A percentile compares a stretch with the other conserved stretches of the same genome.
phyloP scores from a whole-genome alignment of 2,888 invertebrate species.

The Melinaea marsaeus region DNA sequence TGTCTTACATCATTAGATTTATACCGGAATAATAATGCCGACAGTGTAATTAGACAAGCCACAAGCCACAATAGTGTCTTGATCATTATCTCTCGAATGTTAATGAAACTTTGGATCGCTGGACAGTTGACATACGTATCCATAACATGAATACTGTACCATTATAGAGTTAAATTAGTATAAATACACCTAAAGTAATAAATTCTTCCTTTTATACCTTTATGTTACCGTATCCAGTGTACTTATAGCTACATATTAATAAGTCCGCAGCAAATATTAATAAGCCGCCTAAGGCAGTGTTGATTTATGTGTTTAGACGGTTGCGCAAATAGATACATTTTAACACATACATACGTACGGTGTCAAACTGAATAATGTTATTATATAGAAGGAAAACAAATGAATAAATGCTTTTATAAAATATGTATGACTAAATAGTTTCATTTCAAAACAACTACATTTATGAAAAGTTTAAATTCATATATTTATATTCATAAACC shows the following conservation, averaged over 20 bases:
- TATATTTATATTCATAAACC: no score
- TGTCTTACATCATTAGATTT: no score
- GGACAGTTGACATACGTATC: no score
- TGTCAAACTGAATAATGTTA: constrained; percentile 49
- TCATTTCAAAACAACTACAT: no score
- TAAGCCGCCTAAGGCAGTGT: constrained; percentile 67
- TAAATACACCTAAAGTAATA: no score
- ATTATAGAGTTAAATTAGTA: no score
- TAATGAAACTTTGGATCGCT: no score
- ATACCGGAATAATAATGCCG: no score
- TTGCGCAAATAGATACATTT: constrained; percentile 64
- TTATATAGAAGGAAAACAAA: constrained; percentile 45
- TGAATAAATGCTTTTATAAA: constrained; percentile 18
- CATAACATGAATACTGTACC: no score
- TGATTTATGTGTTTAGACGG: constrained; percentile 68
- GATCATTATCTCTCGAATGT: no score
- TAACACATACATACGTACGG: constrained; percentile 51
- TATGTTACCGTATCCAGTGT: constrained; percentile 37
- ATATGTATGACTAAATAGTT: neutral
- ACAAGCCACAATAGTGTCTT: no score
- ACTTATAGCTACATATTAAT: constrained; percentile 28
- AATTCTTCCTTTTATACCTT: neutral
- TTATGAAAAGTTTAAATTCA: no score
- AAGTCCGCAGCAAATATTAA: constrained; percentile 61
- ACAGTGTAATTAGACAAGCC: constrained; percentile 9